A percentile compares a stretch with the other conserved stretches of the same genome.
Conservation (phyloP, 2,888 invertebrate genomes). For the Nowickia ferox region DNA sequence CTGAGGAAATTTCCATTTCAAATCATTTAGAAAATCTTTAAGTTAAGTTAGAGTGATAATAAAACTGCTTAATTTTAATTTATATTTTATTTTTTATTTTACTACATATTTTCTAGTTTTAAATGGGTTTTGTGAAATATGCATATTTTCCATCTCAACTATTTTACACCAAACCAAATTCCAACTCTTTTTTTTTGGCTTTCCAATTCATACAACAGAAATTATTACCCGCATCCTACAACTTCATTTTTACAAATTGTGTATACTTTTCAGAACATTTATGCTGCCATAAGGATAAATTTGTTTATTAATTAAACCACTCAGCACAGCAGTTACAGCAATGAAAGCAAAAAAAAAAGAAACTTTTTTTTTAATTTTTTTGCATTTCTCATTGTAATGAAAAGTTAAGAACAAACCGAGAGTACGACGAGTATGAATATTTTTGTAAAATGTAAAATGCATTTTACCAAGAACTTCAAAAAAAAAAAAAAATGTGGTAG, state of each 20-base stretch:
- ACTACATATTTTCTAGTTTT: no score
- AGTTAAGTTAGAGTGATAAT: no score
- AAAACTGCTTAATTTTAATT: no score
- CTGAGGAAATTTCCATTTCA: no score
- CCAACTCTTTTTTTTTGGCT: not conserved
- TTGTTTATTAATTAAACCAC: constrained; percentile 62
- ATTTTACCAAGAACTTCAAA: constrained; percentile 1
- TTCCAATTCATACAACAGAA: not conserved
- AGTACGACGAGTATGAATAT: not conserved
- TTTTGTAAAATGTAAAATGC: not conserved
- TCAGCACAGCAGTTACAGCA: constrained; percentile 32
- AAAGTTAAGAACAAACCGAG: constrained; percentile 36
- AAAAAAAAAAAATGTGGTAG: constrained; percentile 8
- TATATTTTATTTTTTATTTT: no score
- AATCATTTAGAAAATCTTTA: no score
- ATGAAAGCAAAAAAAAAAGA: not conserved
- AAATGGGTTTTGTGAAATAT: not conserved
- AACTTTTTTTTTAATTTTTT: not conserved
- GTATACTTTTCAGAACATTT: not conserved
- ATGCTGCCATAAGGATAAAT: constrained; percentile 31
- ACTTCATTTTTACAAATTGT: not conserved
- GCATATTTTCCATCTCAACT: not conserved
- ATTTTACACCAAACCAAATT: not conserved
- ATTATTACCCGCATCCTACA: not conserved
- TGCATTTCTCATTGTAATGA: not conserved